Conservation (phyloP, 2,888 invertebrate species). For the Rosalia funebris region DNA sequence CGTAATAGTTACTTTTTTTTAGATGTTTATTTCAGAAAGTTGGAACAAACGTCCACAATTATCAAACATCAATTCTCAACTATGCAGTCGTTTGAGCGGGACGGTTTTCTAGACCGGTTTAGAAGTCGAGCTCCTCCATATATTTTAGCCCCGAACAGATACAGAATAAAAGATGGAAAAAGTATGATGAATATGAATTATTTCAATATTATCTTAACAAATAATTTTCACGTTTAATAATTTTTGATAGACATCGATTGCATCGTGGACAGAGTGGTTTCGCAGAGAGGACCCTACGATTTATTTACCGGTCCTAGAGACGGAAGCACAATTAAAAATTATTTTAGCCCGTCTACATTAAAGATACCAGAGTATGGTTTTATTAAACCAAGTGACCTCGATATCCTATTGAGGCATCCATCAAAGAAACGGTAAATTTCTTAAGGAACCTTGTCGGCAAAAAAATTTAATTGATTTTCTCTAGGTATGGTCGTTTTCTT, state of each 20-base stretch:
- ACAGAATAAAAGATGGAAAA: constrained; percentile 36
- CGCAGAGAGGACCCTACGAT: constrained; percentile 60
- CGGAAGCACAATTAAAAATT: constrained; percentile 66
- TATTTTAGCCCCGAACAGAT: constrained; percentile 54
- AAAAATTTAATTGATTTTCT: constrained; percentile 7
- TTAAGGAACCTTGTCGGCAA: neutral
- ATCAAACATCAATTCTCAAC: constrained; percentile 44
- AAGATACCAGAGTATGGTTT: constrained; percentile 54
- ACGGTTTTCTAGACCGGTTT: constrained; percentile 55
- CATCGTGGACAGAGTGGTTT: constrained; percentile 46
- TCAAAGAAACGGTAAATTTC: constrained; percentile 47
- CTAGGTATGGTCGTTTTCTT: constrained; percentile 55
- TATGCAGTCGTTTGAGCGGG: constrained; percentile 56
- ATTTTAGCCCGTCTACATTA: constrained; percentile 60
- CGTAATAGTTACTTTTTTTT: constrained; percentile 21
- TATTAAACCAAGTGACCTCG: constrained; percentile 51
- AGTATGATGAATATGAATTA: neutral
- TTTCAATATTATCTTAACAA: neutral
- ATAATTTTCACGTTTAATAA: neutral
- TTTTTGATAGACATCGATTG: constrained; percentile 20
- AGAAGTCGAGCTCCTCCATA: constrained; percentile 47
- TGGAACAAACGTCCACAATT: constrained; percentile 22
- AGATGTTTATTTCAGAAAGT: constrained; percentile 29
- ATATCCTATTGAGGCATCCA: constrained; percentile 53
- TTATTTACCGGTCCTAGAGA: constrained; percentile 66